Evolutionary conservation across 2,888 invertebrate genomes (phyloP), one percentile per base, ranked within the genome.

Genomic region (Papilio protenor): DNA sequence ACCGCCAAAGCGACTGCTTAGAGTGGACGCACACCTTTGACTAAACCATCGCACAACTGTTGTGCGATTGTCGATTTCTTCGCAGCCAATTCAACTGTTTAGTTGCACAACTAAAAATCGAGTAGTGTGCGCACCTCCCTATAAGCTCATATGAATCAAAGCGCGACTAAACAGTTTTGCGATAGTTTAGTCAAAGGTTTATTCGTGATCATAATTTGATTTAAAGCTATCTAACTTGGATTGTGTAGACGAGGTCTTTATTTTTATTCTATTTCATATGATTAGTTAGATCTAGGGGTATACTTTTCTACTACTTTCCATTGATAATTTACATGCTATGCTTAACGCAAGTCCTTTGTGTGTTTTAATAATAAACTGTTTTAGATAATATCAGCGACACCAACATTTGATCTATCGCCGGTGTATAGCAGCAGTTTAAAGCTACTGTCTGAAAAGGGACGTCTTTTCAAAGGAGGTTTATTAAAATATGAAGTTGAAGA

Each of bases 401-500:
- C 86, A 0, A 21, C 81, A 1, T 82, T 85, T 18, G 88, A 88
- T 69, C 47, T 87, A 11, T 86, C 86, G 0, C 79, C 83, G 2
- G 61, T 88, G 0, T 88, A 88, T 45, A 82, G 83, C 5, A 81
- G 71, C 33, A 79, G 76, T 2, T 55, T 80, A 11, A 82, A 81
- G 27, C 21, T 69, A 0, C 82, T 80, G 3, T 79, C 81, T 16
- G 81, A 81, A 21, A 85, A 84, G 61, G 81, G 80, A 6, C 83
- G 87, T 21, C 77, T 81, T 0, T 84, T 82, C n/a, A 52, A 80
- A 75, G 83, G 84, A 11, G 88, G 88, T 8, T 66, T 84, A 16
- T 79, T 88, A 1, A 89, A 88, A 59, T 85, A 81, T 55, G 89
- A 90, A 74, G 59, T 84, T 1, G 86, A 84, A 16, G 81, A 85